These are phyloP conservation scores for Oscheius onirici DNA, from an alignment of 2,888 invertebrate species.

Conservation along the genomic window DNA sequence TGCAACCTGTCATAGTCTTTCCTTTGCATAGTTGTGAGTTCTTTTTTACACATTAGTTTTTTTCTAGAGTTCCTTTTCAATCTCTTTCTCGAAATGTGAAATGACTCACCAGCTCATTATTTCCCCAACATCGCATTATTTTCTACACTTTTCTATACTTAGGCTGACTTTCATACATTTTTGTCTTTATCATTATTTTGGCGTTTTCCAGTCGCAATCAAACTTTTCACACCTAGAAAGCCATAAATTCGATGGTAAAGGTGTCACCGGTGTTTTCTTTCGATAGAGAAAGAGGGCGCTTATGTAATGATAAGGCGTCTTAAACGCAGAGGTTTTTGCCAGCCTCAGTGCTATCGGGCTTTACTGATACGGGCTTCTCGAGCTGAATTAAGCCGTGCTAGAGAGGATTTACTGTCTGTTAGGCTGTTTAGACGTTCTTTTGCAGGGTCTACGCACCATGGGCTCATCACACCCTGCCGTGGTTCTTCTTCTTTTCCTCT, in stretches of 20 bases:
- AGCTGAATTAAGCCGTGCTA: slow-evolving; percentile 26
- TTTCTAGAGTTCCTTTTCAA: not conserved
- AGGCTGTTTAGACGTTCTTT: slow-evolving; percentile 20
- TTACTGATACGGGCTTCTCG: slow-evolving; percentile 16
- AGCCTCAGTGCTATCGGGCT: slow-evolving; percentile 27
- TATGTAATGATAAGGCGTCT: slow-evolving; percentile 22
- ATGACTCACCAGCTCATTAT: not conserved
- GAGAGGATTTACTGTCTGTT: slow-evolving; percentile 24
- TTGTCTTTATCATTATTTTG: not conserved
- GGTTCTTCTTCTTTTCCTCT: slow-evolving; percentile 8
- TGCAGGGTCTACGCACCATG: slow-evolving; percentile 8
- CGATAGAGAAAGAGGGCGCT: slow-evolving; percentile 21
- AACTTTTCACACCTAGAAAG: slow-evolving; percentile 17
- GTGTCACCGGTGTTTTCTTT: slow-evolving; percentile 29
- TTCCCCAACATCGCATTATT: not conserved
- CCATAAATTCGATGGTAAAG: slow-evolving; percentile 31
- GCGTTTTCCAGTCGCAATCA: not conserved
- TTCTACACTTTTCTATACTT: no score
- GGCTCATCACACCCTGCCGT: not conserved
- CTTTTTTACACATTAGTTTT: not conserved
- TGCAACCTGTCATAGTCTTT: not conserved
- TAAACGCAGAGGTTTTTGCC: slow-evolving; percentile 29
- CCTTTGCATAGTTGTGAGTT: slow-evolving; percentile 3
- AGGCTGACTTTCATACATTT: no score
- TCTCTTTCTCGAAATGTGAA: not conserved